Base-by-base conservation (phyloP, 2,888 invertebrate species). In the Torymus aiolomorphi region DNA sequence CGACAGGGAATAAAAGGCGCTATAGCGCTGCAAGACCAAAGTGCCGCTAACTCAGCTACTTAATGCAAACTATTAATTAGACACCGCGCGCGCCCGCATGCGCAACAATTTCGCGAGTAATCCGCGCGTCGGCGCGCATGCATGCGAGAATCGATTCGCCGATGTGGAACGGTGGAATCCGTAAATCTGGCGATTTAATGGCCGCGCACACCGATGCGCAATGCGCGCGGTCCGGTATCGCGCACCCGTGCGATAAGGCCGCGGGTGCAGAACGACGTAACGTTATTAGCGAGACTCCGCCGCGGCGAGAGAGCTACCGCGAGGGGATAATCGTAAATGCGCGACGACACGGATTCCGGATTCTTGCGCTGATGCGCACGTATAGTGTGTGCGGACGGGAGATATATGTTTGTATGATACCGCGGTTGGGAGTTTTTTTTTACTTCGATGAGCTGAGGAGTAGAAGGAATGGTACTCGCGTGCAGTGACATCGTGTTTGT, bases 11-110 rank as follows among this genome's bases (percentile, higher is more conserved):
- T 42, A 42, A 42, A 42, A 42, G 42, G 8, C 42, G 4, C 42
- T 8, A 42, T 8, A 5, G 8, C 8, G 42, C 42, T 42, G 42
- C 5, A 10, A 42, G 42, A 42, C 42, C 42, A 42, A 57, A 77
- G 77, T 80, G 80, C 80, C 80, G 77, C 77, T 80, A 80, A 80
- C 80, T 80, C 74, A 80, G 61, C 77, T 74, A 77, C 77, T 80
- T 80, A 78, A 81, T 78, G 80, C 78, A 52, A 71, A 72, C 80
- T 75, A 81, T 81, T 81, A 81, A 81, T 81, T 81, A 81, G 78
- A 70, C 57, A 52, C 18, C 52, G 11, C 12, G 42, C 66, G 54
- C 42, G 18, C 11, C 52, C 13, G 42, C 52, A 42, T 42, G 24
- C 14, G 49, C 61, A 61, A 71, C 65, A 20, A 75, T 75, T 79